Evolutionary conservation across 2,113 vertebrate species (phyloP), one percentile per base, ranked within the genome.

Genomic region (Conger conger): DNA sequence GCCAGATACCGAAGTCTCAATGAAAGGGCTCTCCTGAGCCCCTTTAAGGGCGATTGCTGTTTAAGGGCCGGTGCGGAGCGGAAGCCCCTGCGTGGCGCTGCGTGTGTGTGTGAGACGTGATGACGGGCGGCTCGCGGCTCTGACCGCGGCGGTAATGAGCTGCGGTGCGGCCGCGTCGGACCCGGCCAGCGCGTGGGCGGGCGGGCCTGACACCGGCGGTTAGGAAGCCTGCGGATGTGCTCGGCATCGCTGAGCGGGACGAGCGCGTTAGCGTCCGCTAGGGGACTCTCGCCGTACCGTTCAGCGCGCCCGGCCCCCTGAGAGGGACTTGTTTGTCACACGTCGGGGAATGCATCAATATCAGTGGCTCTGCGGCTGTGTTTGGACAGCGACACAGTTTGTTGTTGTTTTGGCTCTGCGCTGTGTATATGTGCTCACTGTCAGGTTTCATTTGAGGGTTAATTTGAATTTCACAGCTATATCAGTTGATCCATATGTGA

Each of bases 281-380:
- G n/a, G 68, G 68, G n/a, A 33, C 57, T 63, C 68, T 73, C 68
- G 30, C 27, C 68, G 27, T 73, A 33, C 13, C n/a, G 27, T 17
- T 33, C 68, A 33, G n/a, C n/a, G n/a, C n/a, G 13, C 68, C 13
- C n/a, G 68, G 68, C 27, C 68, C 68, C 68, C 0, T 8, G 68
- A 73, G 68, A 73, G 68, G 68, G n/a, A 73, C 63, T 33, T 73
- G 63, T 73, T 73, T 30, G 63, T 73, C 63, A 73, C 63, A 73
- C 63, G 33, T 73, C 63, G 27, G 8, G 27, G 33, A 73, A 27
- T 8, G 13, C 33, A 33, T 73, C 68, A 33, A 73, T 73, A 73
- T 73, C 68, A 63, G 3, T 13, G 1, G 68, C n/a, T 30, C 68
- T 11, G 68, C n/a, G 1, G 68, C 68, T 73, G 68, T n/a, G n/a